A percentile compares a stretch with the other conserved stretches of the same genome.
These are phyloP conservation scores for Plutomurus gul DNA, from an alignment of 1,140 invertebrate genomes.

Conservation along the genomic window DNA sequence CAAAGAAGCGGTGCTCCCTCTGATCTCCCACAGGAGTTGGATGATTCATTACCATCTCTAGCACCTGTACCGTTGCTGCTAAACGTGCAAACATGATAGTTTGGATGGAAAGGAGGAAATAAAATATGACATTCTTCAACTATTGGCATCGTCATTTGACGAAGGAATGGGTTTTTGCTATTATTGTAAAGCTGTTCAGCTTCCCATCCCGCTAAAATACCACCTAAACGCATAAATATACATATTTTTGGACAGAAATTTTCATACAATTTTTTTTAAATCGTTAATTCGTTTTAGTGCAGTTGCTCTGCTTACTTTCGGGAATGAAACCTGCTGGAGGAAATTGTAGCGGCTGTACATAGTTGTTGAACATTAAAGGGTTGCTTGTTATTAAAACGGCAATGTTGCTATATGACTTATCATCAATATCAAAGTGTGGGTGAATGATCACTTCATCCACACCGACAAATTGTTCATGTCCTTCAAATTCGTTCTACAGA, in stretches of 20 bases:
- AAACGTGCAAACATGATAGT: not conserved
- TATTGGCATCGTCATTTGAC: not conserved
- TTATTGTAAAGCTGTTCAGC: not conserved
- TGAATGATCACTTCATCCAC: not conserved
- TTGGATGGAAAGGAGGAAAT: not conserved
- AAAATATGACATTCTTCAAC: not conserved
- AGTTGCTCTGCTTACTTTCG: not conserved
- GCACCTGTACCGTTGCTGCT: not conserved
- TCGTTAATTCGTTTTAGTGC: not conserved
- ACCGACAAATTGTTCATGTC: not conserved
- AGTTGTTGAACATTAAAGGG: not conserved
- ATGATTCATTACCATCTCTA: too few relatives aligned
- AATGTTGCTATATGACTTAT: not conserved
- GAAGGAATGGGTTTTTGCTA: not conserved
- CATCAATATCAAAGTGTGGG: not conserved
- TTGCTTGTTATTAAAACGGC: not conserved
- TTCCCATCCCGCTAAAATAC: not conserved
- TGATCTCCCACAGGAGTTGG: not conserved
- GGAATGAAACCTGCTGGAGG: not conserved
- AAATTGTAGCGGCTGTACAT: not conserved
- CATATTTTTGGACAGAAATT: not conserved
- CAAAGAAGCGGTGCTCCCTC: not conserved
- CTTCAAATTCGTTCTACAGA: not conserved
- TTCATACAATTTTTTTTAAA: not conserved
- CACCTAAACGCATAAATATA: not conserved